Conservation (phyloP, 1,140 invertebrate species). For the Trialeurodes vaporariorum region DNA sequence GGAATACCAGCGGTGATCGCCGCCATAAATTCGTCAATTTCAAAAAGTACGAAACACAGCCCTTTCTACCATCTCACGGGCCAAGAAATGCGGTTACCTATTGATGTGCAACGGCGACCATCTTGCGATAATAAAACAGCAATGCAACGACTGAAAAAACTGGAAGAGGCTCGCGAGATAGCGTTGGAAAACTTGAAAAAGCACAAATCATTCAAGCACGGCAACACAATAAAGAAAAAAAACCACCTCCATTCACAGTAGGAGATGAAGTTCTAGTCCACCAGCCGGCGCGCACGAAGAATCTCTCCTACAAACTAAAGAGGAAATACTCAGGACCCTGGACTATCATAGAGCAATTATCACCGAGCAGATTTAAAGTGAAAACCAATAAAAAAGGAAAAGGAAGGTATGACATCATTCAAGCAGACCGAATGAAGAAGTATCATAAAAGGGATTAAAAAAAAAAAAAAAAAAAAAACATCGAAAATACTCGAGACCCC, state of each 20-base stretch:
- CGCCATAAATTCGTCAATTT: not conserved
- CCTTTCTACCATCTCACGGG: not conserved
- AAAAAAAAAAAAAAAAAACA: too few species aligned
- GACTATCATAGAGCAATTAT: not conserved
- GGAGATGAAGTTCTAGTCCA: not conserved
- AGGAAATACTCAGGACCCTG: not conserved
- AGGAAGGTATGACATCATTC: not conserved
- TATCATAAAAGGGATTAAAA: too few species aligned
- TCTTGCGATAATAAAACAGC: not conserved
- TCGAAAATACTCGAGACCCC: too few species aligned
- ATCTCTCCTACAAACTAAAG: not conserved
- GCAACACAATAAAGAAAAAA: not conserved
- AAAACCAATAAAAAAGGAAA: not conserved
- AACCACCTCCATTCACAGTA: not conserved
- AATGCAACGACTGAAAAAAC: not conserved
- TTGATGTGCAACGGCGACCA: not conserved
- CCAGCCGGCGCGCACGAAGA: not conserved
- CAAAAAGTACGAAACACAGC: not conserved
- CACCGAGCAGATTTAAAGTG: not conserved
- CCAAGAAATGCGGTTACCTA: not conserved
- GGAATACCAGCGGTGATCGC: not conserved
- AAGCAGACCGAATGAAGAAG: not conserved
- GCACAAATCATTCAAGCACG: not conserved
- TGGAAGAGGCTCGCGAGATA: not conserved
- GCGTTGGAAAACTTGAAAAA: not conserved